Percentiles rank a stretch among this genome's conserved stretches.
Evolutionary conservation across 23 tunicate genomes (phyloP).

Genomic region (Styela clava): DNA sequence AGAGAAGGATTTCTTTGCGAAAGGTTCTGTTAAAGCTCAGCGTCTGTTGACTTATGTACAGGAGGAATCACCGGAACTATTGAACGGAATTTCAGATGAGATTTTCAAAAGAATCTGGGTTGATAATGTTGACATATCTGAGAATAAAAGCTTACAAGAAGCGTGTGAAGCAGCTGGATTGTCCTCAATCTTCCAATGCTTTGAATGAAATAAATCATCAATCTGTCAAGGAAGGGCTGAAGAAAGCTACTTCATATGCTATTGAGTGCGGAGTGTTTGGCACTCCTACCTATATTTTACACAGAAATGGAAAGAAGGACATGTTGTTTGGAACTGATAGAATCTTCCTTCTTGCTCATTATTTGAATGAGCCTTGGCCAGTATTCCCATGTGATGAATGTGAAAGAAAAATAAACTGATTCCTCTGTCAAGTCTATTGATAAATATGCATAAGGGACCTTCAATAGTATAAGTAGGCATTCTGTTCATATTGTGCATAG

Average conservation of each 20-base stretch:
- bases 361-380: not conserved
- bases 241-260: constrained; percentile 41
- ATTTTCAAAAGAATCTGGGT: constrained; percentile 53
- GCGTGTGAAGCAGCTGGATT: constrained; percentile 51
- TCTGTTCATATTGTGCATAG: too few species aligned
- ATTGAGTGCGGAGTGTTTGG: constrained; percentile 65
- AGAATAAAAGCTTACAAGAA: constrained; percentile 20
- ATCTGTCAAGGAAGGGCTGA: constrained; percentile 29
- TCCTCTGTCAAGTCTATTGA: too few species aligned
- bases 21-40: constrained; percentile 56
- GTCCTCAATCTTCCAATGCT: not conserved
- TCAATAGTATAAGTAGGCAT: too few species aligned
- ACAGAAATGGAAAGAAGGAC: constrained; percentile 33
- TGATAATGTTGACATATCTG: constrained; percentile 48
- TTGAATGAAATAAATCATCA: not conserved
- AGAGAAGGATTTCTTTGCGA: constrained; percentile 38
- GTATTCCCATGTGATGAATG: not conserved
- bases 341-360: constrained; percentile 27
- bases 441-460: too few species aligned
- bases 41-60: constrained; percentile 46
- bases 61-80: constrained; percentile 27
- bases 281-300: constrained; percentile 66
- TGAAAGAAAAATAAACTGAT: too few species aligned
- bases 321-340: constrained; percentile 80
- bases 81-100: constrained; percentile 39